Evolutionary conservation across 2,797 vertebrate species (phyloP).

Genomic region (Sciurus carolinensis): DNA sequence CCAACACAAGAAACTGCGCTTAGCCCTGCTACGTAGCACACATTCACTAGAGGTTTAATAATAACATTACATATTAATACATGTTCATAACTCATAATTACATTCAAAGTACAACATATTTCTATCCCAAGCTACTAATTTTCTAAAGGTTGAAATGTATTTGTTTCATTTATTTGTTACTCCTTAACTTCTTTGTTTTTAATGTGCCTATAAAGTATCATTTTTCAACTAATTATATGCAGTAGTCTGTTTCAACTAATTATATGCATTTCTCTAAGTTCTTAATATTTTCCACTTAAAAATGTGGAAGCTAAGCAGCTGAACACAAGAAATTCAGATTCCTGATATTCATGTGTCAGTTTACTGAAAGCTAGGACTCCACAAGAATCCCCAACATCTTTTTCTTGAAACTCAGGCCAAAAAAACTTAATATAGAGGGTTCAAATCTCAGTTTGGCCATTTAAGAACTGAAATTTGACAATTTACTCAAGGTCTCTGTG

Average conservation of each 20-base stretch:
- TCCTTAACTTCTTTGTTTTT: conserved; percentile 27
- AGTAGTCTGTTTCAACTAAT: background rate
- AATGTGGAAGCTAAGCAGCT: background rate
- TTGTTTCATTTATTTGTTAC: conserved; percentile 12
- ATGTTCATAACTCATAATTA: conserved; percentile 47
- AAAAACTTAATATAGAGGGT: background rate
- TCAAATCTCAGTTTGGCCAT: background rate
- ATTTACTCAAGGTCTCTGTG: background rate
- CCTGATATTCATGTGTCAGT: background rate
- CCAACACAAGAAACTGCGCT: conserved; percentile 18
- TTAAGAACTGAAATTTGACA: background rate
- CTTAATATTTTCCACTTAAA: background rate
- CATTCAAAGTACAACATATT: conserved; percentile 11
- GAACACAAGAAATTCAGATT: background rate
- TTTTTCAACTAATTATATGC: background rate
- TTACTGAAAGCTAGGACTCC: background rate
- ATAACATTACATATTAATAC: background rate
- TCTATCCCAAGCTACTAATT: background rate
- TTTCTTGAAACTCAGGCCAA: background rate
- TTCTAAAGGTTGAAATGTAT: conserved; percentile 17
- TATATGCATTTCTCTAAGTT: conserved; percentile 2
- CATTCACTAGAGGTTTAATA: background rate
- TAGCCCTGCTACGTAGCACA: background rate
- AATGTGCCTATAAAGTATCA: background rate
- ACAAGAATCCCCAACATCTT: background rate